Evolutionary conservation across 2,888 invertebrate genomes (phyloP).

Genomic region (Cosmia pyralina): DNA sequence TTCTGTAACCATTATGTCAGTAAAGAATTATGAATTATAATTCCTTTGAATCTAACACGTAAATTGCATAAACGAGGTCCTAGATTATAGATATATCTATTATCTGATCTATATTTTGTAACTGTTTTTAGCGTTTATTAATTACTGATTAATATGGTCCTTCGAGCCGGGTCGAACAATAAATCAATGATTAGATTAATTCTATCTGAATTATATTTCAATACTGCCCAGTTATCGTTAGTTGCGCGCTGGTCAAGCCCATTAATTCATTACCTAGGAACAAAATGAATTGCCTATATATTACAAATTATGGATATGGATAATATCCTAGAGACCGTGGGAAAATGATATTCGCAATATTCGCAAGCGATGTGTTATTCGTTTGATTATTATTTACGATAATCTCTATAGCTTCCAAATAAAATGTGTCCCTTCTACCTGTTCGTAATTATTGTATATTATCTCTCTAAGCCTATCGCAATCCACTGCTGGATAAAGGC

Average conservation of each 20-base stretch:
- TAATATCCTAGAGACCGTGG: slow-evolving; percentile 39
- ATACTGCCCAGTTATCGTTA: slow-evolving; percentile 14
- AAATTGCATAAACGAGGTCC: neutral
- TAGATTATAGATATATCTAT: neutral
- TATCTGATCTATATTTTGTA: no score
- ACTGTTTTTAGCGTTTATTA: no score
- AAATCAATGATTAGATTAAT: slow-evolving; percentile 46
- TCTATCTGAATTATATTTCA: slow-evolving; percentile 31
- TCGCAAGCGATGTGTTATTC: slow-evolving; percentile 38
- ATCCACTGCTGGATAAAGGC: neutral
- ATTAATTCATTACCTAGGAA: slow-evolving; percentile 26
- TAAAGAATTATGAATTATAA: no score
- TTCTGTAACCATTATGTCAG: no score
- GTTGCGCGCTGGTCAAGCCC: slow-evolving; percentile 18
- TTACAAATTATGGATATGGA: slow-evolving; percentile 34
- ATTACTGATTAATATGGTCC: neutral
- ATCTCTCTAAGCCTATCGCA: slow-evolving; percentile 2
- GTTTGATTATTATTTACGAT: slow-evolving; percentile 29
- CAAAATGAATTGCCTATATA: slow-evolving; percentile 42
- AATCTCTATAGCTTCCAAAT: slow-evolving; percentile 20
- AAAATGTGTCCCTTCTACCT: neutral
- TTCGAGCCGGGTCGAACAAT: slow-evolving; percentile 4
- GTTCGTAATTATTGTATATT: slow-evolving; percentile 13
- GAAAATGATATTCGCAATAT: slow-evolving; percentile 52
- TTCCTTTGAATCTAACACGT: neutral